Evolutionary conservation across 2,113 vertebrate genomes (phyloP), one percentile per base, ranked within the genome.

Genomic region (Eulemur rufifrons): DNA sequence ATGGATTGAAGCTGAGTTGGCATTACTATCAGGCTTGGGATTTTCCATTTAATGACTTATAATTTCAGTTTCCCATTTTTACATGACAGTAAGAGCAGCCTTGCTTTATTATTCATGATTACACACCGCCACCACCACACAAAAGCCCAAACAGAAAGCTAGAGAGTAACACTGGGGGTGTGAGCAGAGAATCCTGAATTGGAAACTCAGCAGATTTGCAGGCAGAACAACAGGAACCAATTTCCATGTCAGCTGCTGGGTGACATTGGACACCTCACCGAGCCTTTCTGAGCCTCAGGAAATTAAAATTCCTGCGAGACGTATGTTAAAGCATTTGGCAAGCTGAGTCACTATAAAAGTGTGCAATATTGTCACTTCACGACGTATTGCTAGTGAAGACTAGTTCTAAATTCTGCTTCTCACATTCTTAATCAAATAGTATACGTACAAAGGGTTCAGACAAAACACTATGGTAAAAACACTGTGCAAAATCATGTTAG

Each of bases 21-120:
- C 61, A 29, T 94, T 97, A 95, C 71, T 95, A 45, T 59, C 87
- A 92, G 61, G 68, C 61, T 94, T 23, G 5, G 54, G 82, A 89
- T 87, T 97, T 92, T 95, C 39, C 84, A 89, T 66, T 63, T 87
- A 97, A 96, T 95, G 89, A 85, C 84, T 98, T 97, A 88, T 85
- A 98, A 97, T 97, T 97, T 92, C 66, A 92, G 69, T 92, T 97
- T 96, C 81, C 88, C 59, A 59, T 97, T 93, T 95, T 66, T 59
- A 32, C 54, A 23, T 88, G 95, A 97, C 52, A 88, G 59, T 66
- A 83, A 85, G 42, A 84, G 37, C 50, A 39, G 74, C 7, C 34
- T 92, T 77, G 76, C 81, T 97, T 97, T 94, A 95, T 85, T 92
- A 90, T 42, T 73, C 2, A 0, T 52, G 29, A 95, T 95, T 76